These are phyloP conservation scores for Bergia puertoricense DNA, from an alignment of 92 coral and sea anemone genomes.

Conservation along the genomic window DNA sequence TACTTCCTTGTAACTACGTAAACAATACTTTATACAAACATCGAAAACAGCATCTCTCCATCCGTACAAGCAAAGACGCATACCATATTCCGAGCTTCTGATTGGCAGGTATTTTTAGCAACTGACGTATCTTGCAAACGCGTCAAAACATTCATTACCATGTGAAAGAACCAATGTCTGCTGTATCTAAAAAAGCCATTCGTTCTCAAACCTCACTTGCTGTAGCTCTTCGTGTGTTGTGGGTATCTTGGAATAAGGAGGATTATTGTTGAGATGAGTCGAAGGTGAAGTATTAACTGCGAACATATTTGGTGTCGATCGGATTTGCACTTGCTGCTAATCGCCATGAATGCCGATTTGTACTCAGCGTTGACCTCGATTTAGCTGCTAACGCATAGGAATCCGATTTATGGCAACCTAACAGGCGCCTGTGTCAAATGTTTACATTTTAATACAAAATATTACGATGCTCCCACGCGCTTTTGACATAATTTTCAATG, in stretches of 20 bases:
- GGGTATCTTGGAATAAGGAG: not conserved
- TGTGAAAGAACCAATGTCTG: not conserved
- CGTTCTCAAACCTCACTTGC: not conserved
- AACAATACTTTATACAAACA: not conserved
- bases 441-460: constrained; percentile 2
- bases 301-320: not conserved
- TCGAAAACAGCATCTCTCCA: no score
- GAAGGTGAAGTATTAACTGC: not conserved
- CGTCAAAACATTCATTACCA: constrained; percentile 7
- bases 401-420: constrained; percentile 5
- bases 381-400: not conserved
- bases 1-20: not conserved
- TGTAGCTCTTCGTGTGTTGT: not conserved
- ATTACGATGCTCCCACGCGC: not conserved
- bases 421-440: not conserved
- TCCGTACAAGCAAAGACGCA: constrained; percentile 1
- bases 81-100: not conserved
- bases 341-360: not conserved
- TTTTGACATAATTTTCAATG: not conserved
- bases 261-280: not conserved
- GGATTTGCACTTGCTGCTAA: not conserved
- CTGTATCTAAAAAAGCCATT: not conserved
- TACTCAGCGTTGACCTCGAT: constrained; percentile 7
- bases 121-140: not conserved
- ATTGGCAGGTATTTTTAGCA: constrained; percentile 23